Evolutionary conservation across 1,140 invertebrate genomes (phyloP).

Genomic region (Zaprionus tsacasi): DNA sequence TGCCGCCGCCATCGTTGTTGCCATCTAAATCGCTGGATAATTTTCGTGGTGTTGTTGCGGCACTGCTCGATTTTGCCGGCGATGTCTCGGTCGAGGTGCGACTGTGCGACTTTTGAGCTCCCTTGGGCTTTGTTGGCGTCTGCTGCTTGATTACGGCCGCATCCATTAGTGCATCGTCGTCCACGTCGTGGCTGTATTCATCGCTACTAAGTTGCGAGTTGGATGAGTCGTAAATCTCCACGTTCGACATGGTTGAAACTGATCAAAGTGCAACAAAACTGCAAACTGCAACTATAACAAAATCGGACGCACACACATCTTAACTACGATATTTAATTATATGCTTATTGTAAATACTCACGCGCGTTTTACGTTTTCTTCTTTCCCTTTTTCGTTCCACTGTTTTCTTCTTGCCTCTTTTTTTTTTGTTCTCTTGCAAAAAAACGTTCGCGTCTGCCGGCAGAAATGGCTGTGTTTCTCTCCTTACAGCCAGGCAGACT

Average conservation of each 20-base stretch:
- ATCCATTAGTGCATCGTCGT: constrained; percentile 68
- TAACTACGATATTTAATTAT: constrained; percentile 19
- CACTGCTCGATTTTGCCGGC: constrained; percentile 12
- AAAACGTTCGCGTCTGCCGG: constrained; percentile 68
- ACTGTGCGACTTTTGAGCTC: constrained; percentile 8
- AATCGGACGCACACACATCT: constrained; percentile 11
- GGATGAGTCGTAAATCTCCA: constrained; percentile 69
- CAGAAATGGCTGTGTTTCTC: constrained; percentile 17
- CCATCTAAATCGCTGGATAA: constrained; percentile 19
- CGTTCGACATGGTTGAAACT: constrained; percentile 52
- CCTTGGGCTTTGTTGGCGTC: constrained; percentile 15
- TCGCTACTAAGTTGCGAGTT: constrained; percentile 68
- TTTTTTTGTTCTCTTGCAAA: constrained; percentile 29
- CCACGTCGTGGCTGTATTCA: constrained; percentile 64
- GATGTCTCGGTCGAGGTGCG: background rate
- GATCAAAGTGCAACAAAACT: constrained; percentile 5
- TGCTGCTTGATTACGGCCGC: constrained; percentile 59
- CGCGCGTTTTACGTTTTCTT: constrained; percentile 47
- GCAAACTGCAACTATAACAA: background rate
- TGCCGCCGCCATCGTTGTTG: too few species aligned
- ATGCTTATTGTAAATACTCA: constrained; percentile 28
- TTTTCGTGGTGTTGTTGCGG: constrained; percentile 26
- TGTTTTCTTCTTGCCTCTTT: constrained; percentile 5
- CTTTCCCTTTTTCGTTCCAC: constrained; percentile 4
- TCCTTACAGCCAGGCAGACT: constrained; percentile 4